A percentile compares a stretch with the other conserved stretches of the same genome.
Conservation (phyloP, 2,113 vertebrate genomes). For the Cyrtonyx montezumae region DNA sequence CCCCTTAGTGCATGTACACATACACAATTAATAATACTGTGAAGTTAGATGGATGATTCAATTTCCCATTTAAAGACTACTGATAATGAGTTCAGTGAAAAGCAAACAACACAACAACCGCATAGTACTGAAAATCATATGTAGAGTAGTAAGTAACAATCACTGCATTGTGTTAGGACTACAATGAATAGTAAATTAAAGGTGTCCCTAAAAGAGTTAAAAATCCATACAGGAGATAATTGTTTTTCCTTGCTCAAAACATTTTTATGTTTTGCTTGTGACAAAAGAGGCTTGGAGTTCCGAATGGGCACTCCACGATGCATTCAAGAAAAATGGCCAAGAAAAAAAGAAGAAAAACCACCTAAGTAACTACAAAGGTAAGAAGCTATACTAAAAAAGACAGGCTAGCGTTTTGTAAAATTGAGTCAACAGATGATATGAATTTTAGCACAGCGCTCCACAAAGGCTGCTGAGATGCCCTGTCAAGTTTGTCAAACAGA, state of each 20-base stretch:
- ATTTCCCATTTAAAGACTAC: background rate
- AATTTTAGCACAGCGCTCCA: accelerated
- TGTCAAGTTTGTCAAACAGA: background rate
- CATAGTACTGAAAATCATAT: background rate
- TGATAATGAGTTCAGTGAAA: background rate
- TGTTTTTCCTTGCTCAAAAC: background rate
- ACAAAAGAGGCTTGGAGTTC: background rate
- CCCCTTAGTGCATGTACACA: background rate
- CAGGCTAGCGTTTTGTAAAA: background rate
- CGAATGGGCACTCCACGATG: background rate
- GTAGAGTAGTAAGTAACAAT: background rate
- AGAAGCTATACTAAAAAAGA: background rate
- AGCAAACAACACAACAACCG: background rate
- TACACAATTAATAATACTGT: background rate
- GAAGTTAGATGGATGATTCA: background rate
- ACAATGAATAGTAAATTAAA: background rate
- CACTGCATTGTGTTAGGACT: background rate
- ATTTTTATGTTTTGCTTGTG: background rate
- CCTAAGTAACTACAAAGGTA: background rate
- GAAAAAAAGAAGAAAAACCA: background rate
- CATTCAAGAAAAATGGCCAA: background rate
- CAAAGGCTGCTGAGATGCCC: background rate
- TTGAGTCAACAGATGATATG: background rate
- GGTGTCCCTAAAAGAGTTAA: background rate
- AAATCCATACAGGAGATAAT: background rate